Base-by-base conservation (phyloP, 2,888 invertebrate genomes). In the Sipunculus nudus region DNA sequence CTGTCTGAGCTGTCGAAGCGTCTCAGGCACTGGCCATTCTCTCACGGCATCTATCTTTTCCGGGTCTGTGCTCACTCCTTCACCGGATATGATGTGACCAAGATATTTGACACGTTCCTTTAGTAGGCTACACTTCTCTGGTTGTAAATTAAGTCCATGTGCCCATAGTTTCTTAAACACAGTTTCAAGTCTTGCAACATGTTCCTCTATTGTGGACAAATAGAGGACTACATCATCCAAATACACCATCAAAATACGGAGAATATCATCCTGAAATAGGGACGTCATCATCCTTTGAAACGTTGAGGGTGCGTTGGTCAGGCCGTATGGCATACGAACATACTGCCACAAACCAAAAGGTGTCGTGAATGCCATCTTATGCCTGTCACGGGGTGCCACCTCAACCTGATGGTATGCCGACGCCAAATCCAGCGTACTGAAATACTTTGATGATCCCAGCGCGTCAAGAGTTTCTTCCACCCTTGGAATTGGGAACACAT, bases 391-490 rank as follows among this genome's bases (percentile, higher is more conserved):
- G 23, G 54, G 53, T 2, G 28, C 39, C 2, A 59, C 31, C n/a
- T 53, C 35, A 13, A 54, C 53, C 28, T 53, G 57, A 38, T 53
- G 38, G 29, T 54, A 43, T 6, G 53, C 43, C 10, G 43, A 40
- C 31, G 31, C 39, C 13, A 65, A 16, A 47, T 62, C 58, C 31
- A 65, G 25, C n/a, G 53, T 58, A 1, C 46, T 50, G 32, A 58
- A 62, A 26, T 43, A 62, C 19, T 41, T 45, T 4, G 59, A 19
- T 46, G 61, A 61, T 10, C 31, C 1, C 3, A 64, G 19, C 5
- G 48, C 21, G 53, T 62, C 43, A 25, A 65, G 35, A 13, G 65
- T 56, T 21, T 69, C 68, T 16, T 60, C 61, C 10, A 67, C 52
- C 2, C 64, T 26, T 0, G 65, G 67, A 5, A 69, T 29, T 1